A percentile compares a stretch with the other conserved stretches of the same genome.
These are phyloP conservation scores for Diarsia brunnea DNA, from an alignment of 2,888 invertebrate genomes.

Conservation along the genomic window DNA sequence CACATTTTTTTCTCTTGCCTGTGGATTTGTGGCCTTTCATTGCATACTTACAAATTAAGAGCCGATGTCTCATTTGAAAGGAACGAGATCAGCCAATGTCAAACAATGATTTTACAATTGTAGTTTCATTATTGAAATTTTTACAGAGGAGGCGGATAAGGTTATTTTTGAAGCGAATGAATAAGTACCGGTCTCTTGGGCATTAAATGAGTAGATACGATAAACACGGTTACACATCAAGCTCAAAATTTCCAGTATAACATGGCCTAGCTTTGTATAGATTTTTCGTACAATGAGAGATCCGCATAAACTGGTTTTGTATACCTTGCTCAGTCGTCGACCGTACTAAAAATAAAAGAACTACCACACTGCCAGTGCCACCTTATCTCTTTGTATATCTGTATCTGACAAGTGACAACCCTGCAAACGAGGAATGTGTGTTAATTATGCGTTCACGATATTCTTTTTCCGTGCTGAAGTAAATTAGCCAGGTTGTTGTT, in stretches of 20 bases:
- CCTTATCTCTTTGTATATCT: not conserved
- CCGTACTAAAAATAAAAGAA: not conserved
- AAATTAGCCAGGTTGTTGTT: slow-evolving; percentile 51
- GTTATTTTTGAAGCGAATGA: not conserved
- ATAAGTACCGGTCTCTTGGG: not conserved
- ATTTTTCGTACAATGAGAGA: no score
- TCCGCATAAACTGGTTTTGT: no score
- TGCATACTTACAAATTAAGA: not conserved
- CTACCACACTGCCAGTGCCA: not conserved
- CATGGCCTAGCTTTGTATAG: no score
- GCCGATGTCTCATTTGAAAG: not conserved
- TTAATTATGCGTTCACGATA: slow-evolving; percentile 70
- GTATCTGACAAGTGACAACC: slow-evolving; percentile 28
- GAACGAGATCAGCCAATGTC: not conserved
- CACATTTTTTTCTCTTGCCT: not conserved
- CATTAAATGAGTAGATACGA: not conserved
- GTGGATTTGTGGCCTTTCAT: not conserved
- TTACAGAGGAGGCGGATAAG: not conserved
- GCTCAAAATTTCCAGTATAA: no score
- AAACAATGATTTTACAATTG: not conserved
- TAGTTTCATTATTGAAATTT: not conserved
- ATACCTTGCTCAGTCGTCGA: no score
- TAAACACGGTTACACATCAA: not conserved
- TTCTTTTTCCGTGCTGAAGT: slow-evolving; percentile 60
- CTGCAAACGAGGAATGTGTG: slow-evolving; percentile 66